These are phyloP conservation scores for Triops cancriformis DNA, from an alignment of 1,140 invertebrate species.

Conservation along the genomic window DNA sequence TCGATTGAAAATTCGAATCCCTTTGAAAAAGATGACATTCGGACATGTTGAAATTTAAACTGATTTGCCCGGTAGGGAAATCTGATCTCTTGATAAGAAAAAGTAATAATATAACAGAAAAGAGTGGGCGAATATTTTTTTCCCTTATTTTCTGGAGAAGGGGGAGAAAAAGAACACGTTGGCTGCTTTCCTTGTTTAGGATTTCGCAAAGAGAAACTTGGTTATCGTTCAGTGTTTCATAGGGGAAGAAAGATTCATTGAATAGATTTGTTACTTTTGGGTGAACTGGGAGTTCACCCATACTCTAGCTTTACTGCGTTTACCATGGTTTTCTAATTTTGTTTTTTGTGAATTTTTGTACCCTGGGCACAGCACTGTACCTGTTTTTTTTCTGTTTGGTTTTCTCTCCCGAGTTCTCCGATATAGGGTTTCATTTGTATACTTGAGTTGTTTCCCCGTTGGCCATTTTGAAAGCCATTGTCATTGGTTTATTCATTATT, in stretches of 20 bases:
- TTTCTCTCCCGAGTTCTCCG: neutral
- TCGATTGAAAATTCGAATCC: neutral
- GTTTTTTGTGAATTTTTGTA: neutral
- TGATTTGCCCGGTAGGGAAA: neutral
- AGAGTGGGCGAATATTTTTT: neutral
- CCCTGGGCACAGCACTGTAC: constrained; percentile 11
- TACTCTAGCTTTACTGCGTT: neutral
- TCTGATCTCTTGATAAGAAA: neutral
- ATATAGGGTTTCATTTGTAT: neutral
- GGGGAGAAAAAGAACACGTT: neutral
- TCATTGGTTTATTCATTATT: neutral
- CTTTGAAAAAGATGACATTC: neutral
- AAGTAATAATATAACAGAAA: neutral
- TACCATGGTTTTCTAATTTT: neutral
- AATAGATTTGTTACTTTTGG: neutral
- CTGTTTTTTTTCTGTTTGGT: neutral
- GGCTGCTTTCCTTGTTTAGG: neutral
- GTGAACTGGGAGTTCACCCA: neutral
- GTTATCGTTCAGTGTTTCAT: neutral
- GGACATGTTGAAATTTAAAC: no score
- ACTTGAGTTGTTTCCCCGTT: neutral
- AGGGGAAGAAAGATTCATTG: neutral
- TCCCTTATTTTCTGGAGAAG: neutral
- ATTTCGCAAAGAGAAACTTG: neutral
- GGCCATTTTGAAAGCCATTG: neutral